Evolutionary conservation across 2,888 invertebrate genomes (phyloP), one percentile per base, ranked within the genome.

Genomic region (Timema cristinae): DNA sequence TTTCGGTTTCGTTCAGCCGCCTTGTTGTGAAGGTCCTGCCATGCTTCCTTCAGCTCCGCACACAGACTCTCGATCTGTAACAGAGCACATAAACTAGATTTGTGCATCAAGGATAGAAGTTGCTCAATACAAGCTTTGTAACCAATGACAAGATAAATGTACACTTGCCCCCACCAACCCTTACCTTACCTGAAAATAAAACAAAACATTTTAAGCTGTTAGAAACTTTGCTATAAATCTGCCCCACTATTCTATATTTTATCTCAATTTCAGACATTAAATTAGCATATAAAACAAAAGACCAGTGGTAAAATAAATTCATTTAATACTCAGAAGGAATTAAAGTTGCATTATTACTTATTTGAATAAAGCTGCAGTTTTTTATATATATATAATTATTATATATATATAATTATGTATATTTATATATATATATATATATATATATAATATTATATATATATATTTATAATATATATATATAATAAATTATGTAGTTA

Each of bases 41-140:
- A 96, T 0, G 91, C 88, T 1, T 86, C 84, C 75, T 89, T 86
- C 56, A 97, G 81, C 76, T 90, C 88, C 49, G 85, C 84, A 81
- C 94, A 94, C 49, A 95, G 86, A 13, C 87, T 86, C 78, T 89
- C 85, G 77, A 98, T 91, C 90, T 91, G 81, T 51, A 67, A 71
- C 56, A 63, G 7, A 63, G 13, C 59, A 32, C 32, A 32, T 32
- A 32, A 32, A 4, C 32, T 32, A 32, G 32, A 32, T 32, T 32
- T 32, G 32, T 32, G n/a, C n/a, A n/a, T n/a, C n/a, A n/a, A n/a
- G n/a, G n/a, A n/a, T n/a, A n/a, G n/a, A n/a, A 59, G 6, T 16
- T 16, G 0, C 59, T 10, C n/a, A 59, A 16, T n/a, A 32, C 9
- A 32, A 7, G 0, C n/a, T 32, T 59, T 59, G n/a, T 32, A 50